phyloP scores from a whole-genome alignment of 2,113 vertebrate species.

The Microtus montanus region DNA sequence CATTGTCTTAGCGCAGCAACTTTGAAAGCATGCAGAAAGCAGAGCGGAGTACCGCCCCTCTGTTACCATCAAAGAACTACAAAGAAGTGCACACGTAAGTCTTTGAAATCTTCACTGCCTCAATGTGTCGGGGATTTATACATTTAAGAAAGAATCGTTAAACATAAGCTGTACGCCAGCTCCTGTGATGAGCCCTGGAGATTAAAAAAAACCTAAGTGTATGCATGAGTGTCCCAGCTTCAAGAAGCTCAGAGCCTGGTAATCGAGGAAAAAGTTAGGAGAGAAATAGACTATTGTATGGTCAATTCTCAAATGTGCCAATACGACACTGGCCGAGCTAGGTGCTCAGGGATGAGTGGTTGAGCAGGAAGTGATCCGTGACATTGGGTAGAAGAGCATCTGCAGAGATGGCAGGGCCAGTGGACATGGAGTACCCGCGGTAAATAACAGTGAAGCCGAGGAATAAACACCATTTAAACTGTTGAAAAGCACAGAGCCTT shows the following conservation, averaged over 20 bases:
- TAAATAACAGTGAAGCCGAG: background rate
- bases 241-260: conserved; percentile 5
- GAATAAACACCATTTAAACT: background rate
- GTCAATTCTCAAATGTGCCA: background rate
- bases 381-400: background rate
- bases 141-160: background rate
- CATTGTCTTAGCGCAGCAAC: background rate
- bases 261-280: background rate
- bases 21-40: background rate
- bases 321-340: background rate
- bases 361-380: fast-evolving
- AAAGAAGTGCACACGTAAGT: background rate
- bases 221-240: background rate
- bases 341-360: background rate
- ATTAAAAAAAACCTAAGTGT: background rate
- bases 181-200: background rate
- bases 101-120: conserved; percentile 28
- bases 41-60: background rate
- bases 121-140: conserved; percentile 1
- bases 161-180: background rate
- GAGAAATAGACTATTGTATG: background rate
- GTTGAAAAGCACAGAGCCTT: background rate
- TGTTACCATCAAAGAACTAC: conserved; percentile 33
- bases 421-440: fast-evolving
- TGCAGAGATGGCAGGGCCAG: background rate